Percentiles rank a stretch among this genome's conserved stretches.
phyloP scores from a whole-genome alignment of 2,888 invertebrate species.

The Mythimna lalbum region DNA sequence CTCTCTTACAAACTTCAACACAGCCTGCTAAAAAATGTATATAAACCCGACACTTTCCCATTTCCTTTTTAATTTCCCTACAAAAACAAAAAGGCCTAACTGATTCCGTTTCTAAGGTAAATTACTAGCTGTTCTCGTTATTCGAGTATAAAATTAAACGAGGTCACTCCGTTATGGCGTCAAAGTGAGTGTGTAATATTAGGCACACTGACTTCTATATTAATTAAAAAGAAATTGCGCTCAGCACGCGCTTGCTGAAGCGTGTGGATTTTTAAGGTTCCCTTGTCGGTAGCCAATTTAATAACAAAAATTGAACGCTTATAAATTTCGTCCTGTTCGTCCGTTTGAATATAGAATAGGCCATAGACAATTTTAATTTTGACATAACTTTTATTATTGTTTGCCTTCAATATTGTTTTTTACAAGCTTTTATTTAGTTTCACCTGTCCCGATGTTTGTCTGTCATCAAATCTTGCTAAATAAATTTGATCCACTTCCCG shows the following conservation, averaged over 20 bases:
- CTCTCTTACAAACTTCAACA: neutral
- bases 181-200: constrained; percentile 65
- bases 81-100: constrained; percentile 44
- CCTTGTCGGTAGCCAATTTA: neutral
- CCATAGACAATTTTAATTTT: too few relatives aligned
- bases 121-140: constrained; percentile 48
- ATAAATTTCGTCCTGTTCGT: neutral
- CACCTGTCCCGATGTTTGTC: too few relatives aligned
- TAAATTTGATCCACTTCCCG: too few relatives aligned
- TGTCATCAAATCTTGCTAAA: too few relatives aligned
- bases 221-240: constrained; percentile 65
- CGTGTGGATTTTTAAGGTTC: constrained; percentile 14
- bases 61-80: constrained; percentile 46
- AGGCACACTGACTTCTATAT: constrained; percentile 55
- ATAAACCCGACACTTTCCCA: constrained; percentile 16
- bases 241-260: constrained; percentile 40
- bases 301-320: neutral
- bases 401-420: too few relatives aligned
- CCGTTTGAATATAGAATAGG: too few relatives aligned
- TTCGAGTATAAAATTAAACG: constrained; percentile 57
- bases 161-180: constrained; percentile 58
- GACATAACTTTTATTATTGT: too few relatives aligned
- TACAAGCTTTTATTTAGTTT: too few relatives aligned
- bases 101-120: constrained; percentile 58
- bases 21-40: constrained; percentile 2